Conservation (phyloP, 2,888 invertebrate genomes). For the Lepidocyrtinus sp. region DNA sequence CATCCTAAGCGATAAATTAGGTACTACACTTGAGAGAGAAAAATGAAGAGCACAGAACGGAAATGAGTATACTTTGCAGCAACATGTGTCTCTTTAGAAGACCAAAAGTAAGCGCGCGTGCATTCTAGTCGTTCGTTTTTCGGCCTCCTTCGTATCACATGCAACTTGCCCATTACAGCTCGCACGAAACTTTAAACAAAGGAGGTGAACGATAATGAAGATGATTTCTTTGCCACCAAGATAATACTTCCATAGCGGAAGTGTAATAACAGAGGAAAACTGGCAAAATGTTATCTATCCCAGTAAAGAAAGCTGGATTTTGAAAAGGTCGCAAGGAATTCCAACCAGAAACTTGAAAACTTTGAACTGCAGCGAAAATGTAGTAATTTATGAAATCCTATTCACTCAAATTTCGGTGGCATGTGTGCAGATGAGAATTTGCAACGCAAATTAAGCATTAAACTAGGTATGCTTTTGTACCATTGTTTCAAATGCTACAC, state of each 20-base stretch:
- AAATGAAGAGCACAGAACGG: constrained; percentile 19
- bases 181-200: background rate
- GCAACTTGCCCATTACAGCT: background rate
- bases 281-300: too few species aligned
- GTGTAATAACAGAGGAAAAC: too few species aligned
- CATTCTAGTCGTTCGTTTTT: constrained; percentile 11
- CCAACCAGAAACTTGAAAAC: background rate
- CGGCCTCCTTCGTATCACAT: constrained; percentile 15
- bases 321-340: too few species aligned
- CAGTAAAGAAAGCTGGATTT: too few species aligned
- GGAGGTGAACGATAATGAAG: background rate
- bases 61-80: constrained; percentile 6
- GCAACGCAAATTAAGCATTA: constrained; percentile 1
- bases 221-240: background rate
- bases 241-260: too few species aligned
- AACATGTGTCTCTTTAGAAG: background rate
- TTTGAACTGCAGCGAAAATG: background rate
- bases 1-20: constrained; percentile 29
- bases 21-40: constrained; percentile 18
- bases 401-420: background rate
- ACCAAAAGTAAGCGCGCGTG: constrained; percentile 25
- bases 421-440: background rate
- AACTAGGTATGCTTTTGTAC: background rate
- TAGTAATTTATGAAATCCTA: too few species aligned
- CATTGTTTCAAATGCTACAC: background rate